Percentiles rank a stretch among this genome's conserved stretches.
Conservation (phyloP, 2,888 invertebrate genomes). For the Yponomeuta malinellus region DNA sequence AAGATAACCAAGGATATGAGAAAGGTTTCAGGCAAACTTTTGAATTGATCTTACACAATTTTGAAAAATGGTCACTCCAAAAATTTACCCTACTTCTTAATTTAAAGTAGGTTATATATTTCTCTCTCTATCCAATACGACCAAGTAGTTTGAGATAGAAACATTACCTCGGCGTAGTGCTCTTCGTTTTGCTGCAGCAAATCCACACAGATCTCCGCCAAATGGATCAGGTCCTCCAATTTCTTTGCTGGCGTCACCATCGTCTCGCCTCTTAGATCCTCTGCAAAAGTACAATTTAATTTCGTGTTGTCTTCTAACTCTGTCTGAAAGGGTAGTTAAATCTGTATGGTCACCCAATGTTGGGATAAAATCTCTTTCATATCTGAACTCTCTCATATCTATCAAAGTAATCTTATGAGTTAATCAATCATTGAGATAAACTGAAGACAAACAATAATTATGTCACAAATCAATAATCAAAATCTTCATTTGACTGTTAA, state of each 20-base stretch:
- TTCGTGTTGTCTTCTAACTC: conserved; percentile 13
- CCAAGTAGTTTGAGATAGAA: conserved; percentile 23
- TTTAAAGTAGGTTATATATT: background rate
- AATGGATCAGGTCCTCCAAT: conserved; percentile 96
- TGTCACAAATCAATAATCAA: too few species aligned
- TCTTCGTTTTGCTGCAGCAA: conserved; percentile 99
- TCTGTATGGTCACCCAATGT: too few species aligned
- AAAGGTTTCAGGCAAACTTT: background rate
- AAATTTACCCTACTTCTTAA: background rate
- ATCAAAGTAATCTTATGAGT: too few species aligned
- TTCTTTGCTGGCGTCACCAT: conserved; percentile 91
- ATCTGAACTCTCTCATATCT: too few species aligned
- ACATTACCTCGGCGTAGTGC: conserved; percentile 97
- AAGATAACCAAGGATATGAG: conserved; percentile 35
- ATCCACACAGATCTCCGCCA: conserved; percentile 98
- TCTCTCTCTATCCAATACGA: conserved; percentile 14
- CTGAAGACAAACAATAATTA: too few species aligned
- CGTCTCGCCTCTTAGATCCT: conserved; percentile 88
- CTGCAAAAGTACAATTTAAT: conserved; percentile 53
- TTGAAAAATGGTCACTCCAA: background rate
- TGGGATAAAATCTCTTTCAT: too few species aligned
- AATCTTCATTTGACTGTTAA: too few species aligned
- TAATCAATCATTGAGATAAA: too few species aligned
- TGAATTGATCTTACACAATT: background rate
- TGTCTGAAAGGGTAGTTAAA: too few species aligned